Conservation (phyloP, 2,113 vertebrate genomes). For the Morone saxatilis region DNA sequence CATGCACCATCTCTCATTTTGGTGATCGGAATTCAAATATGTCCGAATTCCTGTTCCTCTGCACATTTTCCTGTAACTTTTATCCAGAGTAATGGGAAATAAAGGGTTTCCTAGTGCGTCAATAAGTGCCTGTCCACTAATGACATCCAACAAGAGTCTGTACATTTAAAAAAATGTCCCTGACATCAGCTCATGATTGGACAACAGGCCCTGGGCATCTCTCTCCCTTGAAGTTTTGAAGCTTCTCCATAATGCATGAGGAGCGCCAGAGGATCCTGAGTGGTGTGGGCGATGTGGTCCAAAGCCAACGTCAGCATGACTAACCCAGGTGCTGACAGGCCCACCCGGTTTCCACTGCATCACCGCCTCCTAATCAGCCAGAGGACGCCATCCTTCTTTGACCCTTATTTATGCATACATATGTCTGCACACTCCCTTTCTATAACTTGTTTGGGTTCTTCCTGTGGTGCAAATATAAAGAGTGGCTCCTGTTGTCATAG, state of each 20-base stretch:
- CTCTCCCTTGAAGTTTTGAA: constrained; percentile 7
- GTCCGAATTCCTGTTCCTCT: background rate
- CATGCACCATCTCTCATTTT: background rate
- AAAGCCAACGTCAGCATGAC: constrained; percentile 7
- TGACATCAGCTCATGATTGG: background rate
- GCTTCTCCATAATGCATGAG: constrained; percentile 60
- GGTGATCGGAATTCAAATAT: background rate
- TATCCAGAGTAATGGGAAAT: background rate
- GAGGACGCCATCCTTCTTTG: background rate
- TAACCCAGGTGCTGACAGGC: constrained; percentile 27
- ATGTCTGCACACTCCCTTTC: background rate
- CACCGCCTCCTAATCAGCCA: constrained; percentile 18
- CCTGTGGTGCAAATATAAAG: background rate
- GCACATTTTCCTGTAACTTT: background rate
- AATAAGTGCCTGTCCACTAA: background rate
- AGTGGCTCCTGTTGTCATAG: constrained; percentile 1
- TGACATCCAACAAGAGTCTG: background rate
- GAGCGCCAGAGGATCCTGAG: background rate
- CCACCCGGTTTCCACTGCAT: constrained; percentile 5
- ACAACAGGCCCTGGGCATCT: background rate
- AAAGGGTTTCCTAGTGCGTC: background rate
- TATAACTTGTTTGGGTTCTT: background rate
- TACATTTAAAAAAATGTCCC: background rate
- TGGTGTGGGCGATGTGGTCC: constrained; percentile 1
- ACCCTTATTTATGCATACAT: background rate